Percentiles rank a stretch among this genome's conserved stretches.
These are phyloP conservation scores for Thecocarcelia acutangulata DNA, from an alignment of 2,888 invertebrate genomes.

Conservation along the genomic window DNA sequence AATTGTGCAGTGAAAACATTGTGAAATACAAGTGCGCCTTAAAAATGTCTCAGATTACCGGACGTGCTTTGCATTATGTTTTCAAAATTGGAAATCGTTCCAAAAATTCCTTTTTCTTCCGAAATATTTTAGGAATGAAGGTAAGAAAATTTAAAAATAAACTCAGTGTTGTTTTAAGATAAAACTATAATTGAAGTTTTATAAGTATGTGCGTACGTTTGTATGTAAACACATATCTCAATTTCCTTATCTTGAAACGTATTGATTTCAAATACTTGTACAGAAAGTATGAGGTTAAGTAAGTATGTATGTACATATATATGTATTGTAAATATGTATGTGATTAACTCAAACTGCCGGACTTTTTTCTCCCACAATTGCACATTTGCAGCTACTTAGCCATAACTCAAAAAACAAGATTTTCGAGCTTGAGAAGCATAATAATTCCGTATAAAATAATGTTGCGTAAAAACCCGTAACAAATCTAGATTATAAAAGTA, in stretches of 20 bases:
- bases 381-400: too few relatives aligned
- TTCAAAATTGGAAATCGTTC: slow-evolving; percentile 96
- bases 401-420: slow-evolving; percentile 1
- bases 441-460: too few relatives aligned
- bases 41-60: slow-evolving; percentile 81
- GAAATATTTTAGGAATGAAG: slow-evolving; percentile 96
- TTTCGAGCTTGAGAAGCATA: too few relatives aligned
- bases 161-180: neutral
- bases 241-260: neutral
- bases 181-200: neutral
- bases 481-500: too few relatives aligned
- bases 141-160: slow-evolving; percentile 82
- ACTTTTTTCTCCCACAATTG: too few relatives aligned
- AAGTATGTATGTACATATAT: neutral
- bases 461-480: too few relatives aligned
- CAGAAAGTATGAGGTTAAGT: neutral
- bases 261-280: neutral
- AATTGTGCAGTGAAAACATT: slow-evolving; percentile 31
- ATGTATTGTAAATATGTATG: too few relatives aligned
- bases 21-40: slow-evolving; percentile 43
- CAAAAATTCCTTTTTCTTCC: slow-evolving; percentile 92
- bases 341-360: too few relatives aligned
- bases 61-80: slow-evolving; percentile 96
- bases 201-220: neutral
- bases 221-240: too few relatives aligned